A percentile compares a stretch with the other conserved stretches of the same genome.
Evolutionary conservation across 2,797 vertebrate genomes (phyloP).

Genomic region (Pantherophis vulpinus): DNA sequence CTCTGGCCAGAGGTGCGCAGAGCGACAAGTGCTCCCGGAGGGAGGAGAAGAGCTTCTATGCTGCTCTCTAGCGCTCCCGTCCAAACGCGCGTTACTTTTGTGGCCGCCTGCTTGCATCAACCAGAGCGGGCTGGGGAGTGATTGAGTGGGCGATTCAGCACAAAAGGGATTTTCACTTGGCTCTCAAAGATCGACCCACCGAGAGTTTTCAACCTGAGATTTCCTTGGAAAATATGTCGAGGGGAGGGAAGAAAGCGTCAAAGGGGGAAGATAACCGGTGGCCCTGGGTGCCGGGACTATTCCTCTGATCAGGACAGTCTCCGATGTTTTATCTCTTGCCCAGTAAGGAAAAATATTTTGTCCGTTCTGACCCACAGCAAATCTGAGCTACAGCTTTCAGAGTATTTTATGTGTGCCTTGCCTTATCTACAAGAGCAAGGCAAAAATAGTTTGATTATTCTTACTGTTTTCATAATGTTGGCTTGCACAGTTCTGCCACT

Average conservation of each 20-base stretch:
- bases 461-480: neutral
- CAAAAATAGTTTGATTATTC: neutral
- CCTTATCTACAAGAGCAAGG: neutral
- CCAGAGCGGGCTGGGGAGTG: neutral
- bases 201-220: no score
- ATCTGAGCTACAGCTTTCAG: neutral
- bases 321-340: neutral
- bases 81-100: neutral
- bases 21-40: neutral
- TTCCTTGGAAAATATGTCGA: no score
- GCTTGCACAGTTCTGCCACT: neutral
- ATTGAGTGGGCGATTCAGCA: neutral
- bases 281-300: neutral
- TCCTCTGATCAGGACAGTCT: neutral
- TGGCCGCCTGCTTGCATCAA: neutral
- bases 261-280: neutral
- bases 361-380: neutral
- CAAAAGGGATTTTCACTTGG: no score
- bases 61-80: neutral
- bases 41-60: neutral
- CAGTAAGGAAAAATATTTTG: neutral
- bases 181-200: neutral
- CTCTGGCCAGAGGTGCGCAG: neutral
- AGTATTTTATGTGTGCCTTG: neutral
- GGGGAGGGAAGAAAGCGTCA: no score